phyloP scores from a whole-genome alignment of 2,888 invertebrate genomes.

The Siphlonurus alternatus region DNA sequence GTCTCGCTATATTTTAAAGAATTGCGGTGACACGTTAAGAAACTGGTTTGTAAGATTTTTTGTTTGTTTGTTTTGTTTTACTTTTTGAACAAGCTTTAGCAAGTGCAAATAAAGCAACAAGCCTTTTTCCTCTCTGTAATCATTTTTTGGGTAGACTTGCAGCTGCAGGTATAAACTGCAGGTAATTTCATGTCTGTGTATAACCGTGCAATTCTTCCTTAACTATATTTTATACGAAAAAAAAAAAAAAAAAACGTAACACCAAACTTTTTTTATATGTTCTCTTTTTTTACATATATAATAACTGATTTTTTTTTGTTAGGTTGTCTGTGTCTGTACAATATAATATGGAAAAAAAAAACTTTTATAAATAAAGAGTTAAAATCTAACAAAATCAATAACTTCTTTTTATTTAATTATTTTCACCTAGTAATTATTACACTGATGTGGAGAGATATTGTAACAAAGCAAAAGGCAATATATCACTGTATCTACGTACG shows the following conservation, averaged over 20 bases:
- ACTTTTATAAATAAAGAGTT: not conserved
- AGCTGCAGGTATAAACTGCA: not conserved
- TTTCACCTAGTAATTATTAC: no score
- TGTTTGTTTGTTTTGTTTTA: no score
- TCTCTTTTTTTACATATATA: no score
- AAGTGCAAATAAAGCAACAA: not conserved
- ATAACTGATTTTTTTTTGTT: not conserved
- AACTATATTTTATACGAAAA: not conserved
- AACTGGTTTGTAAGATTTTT: not conserved
- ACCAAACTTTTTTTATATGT: not conserved
- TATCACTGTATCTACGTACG: no score
- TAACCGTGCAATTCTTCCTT: not conserved
- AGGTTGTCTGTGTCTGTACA: not conserved
- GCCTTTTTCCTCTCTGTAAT: not conserved
- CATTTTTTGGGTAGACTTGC: not conserved
- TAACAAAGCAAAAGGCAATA: no score
- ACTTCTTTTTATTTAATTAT: not conserved
- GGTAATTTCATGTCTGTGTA: not conserved
- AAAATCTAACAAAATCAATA: not conserved
- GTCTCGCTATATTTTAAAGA: not conserved
- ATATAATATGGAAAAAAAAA: not conserved
- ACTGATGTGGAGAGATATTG: no score
- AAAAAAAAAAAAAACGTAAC: no score
- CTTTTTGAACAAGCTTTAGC: not conserved
- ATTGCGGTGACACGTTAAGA: not conserved